phyloP scores from a whole-genome alignment of 1,140 invertebrate genomes.

The Tachypleus tridentatus region DNA sequence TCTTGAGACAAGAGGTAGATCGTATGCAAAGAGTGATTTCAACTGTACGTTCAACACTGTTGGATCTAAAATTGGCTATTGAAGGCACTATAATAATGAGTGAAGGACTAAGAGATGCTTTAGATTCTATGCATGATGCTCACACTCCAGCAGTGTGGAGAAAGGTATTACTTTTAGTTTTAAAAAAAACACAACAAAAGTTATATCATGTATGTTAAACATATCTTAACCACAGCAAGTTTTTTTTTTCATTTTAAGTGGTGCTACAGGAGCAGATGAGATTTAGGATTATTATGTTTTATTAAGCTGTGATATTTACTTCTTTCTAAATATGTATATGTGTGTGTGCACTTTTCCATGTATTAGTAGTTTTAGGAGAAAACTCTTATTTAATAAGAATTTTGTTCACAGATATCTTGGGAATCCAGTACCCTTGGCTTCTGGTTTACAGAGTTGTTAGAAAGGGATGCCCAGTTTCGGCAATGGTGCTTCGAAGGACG shows the following conservation, averaged over 20 bases:
- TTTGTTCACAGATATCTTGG: slow-evolving; percentile 68
- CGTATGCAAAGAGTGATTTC: slow-evolving; percentile 79
- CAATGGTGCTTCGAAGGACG: slow-evolving; percentile 46
- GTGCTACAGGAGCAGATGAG: too few relatives aligned
- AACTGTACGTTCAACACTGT: slow-evolving; percentile 61
- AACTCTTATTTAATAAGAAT: slow-evolving; percentile 4
- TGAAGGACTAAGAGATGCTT: slow-evolving; percentile 66
- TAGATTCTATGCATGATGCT: slow-evolving; percentile 94
- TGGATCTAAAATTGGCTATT: slow-evolving; percentile 83
- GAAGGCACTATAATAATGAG: slow-evolving; percentile 97
- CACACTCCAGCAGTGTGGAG: slow-evolving; percentile 81
- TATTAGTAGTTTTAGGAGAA: background rate
- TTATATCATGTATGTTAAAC: background rate
- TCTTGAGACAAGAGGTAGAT: slow-evolving; percentile 87
- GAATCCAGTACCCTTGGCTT: slow-evolving; percentile 92
- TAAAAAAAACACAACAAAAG: slow-evolving; percentile 13
- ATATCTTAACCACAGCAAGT: too few relatives aligned
- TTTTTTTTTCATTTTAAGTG: too few relatives aligned
- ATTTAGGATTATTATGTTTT: too few relatives aligned
- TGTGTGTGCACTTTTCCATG: background rate
- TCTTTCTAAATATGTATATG: too few relatives aligned
- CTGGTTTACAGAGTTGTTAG: slow-evolving; percentile 92
- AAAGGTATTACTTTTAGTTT: too few relatives aligned
- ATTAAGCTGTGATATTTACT: too few relatives aligned
- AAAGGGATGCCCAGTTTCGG: slow-evolving; percentile 70